Percentiles rank a stretch among this genome's conserved stretches.
Evolutionary conservation across 2,797 vertebrate genomes (phyloP).

Genomic region (Gymnoscopelus microlampas): DNA sequence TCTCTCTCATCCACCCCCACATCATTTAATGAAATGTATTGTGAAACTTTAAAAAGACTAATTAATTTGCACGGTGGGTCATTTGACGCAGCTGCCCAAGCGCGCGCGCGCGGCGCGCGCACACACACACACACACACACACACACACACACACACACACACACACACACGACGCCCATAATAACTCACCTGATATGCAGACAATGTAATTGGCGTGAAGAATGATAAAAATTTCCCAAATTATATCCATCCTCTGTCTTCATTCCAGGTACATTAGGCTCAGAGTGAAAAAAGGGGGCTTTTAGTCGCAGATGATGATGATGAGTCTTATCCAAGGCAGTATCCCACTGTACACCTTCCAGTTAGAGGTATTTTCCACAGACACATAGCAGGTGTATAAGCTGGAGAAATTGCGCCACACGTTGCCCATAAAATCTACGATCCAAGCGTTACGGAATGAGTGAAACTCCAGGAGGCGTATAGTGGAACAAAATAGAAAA

Average conservation of each 20-base stretch:
- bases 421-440: slow-evolving; percentile 43
- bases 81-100: slow-evolving; percentile 10
- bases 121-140: too few species aligned
- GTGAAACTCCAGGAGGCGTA: slow-evolving; percentile 43
- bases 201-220: slow-evolving; percentile 96
- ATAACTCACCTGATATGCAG: slow-evolving; percentile 93
- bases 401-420: slow-evolving; percentile 58
- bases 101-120: too few species aligned
- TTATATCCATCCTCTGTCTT: slow-evolving; percentile 97
- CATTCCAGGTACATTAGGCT: slow-evolving; percentile 96
- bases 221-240: slow-evolving; percentile 97
- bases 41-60: background rate
- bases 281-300: slow-evolving; percentile 68
- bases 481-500: background rate
- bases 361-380: slow-evolving; percentile 86
- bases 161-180: slow-evolving; percentile 30
- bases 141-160: too few species aligned
- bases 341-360: slow-evolving; percentile 87
- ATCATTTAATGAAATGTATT: background rate
- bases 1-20: too few species aligned
- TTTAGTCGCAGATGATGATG: slow-evolving; percentile 85
- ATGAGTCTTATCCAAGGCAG: slow-evolving; percentile 80
- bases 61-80: background rate
- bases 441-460: slow-evolving; percentile 44
- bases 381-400: slow-evolving; percentile 87